Evolutionary conservation across 2,797 vertebrate species (phyloP).

Genomic region (Pitangus sulphuratus): DNA sequence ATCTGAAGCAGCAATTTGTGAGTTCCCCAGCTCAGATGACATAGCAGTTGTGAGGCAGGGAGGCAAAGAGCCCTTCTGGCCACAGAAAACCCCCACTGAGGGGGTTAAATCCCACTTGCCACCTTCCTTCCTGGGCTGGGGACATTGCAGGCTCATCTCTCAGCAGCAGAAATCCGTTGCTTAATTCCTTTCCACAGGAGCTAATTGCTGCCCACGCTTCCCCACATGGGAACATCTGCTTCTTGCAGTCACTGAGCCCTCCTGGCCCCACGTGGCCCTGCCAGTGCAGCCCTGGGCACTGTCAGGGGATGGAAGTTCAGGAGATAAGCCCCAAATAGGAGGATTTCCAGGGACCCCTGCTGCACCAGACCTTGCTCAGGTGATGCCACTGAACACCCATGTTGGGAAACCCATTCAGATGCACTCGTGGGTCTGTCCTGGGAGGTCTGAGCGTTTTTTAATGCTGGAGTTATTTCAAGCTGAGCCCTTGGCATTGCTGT

Average conservation of each 20-base stretch:
- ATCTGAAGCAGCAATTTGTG: background rate
- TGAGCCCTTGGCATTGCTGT: background rate
- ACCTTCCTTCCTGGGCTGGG: background rate
- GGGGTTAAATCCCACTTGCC: background rate
- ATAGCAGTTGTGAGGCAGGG: background rate
- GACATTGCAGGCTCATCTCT: fast-evolving
- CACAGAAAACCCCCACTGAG: background rate
- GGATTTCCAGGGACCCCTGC: background rate
- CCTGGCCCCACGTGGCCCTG: background rate
- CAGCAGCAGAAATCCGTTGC: background rate
- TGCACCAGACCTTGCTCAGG: background rate
- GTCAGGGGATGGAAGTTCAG: background rate
- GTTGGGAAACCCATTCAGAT: background rate
- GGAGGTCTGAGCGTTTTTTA: background rate
- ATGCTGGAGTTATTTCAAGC: background rate
- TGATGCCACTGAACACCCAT: background rate
- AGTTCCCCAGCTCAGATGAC: background rate
- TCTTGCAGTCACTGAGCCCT: background rate
- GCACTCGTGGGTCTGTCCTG: background rate
- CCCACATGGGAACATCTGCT: background rate
- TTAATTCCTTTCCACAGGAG: background rate
- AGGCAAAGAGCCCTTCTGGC: background rate
- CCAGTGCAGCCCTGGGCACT: background rate
- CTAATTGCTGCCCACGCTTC: background rate
- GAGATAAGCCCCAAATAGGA: background rate